Evolutionary conservation across 23 tunicate species (phyloP), one percentile per base, ranked within the genome.

Genomic region (Trididemnum miniatum): DNA sequence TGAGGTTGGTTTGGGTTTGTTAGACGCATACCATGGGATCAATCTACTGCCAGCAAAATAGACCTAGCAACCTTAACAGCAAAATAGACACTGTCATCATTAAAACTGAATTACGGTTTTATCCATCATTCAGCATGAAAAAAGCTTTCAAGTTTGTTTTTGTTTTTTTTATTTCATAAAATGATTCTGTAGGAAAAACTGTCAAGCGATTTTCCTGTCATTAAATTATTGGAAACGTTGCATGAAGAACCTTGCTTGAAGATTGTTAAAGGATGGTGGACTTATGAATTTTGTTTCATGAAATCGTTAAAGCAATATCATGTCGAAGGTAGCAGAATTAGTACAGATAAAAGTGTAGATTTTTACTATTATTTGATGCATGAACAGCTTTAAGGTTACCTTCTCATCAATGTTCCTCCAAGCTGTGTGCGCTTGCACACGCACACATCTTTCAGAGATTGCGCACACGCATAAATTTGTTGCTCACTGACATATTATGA

Each of bases 221-320:
- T 75, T 20, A 71, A 74, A 29, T 72, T 91, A 18, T 51, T 91
- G 34, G 82, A 86, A 30, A 84, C 94, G 24, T 33, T 89, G 34
- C 77, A 69, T 9, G 36, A 27, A 0, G 35, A 83, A 23, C 54
- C 78, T 0, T 91, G 96, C 35, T 65, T 91, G 4, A 91, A 81
- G 35, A 75, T 60, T 5, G 80, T 91, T 7, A 86, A 85, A 27
- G 96, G 96, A 3, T 91, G 96, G 96, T 91, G 96, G 96, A 91
- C 96, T 1, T 91, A 91, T 76, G 90, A 91, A 67, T 65, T 85
- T 51, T 91, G 96, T 52, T 81, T 37, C 76, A 83, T 82, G 35
- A 65, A 38, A 50, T 20, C 35, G 38, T 30, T 91, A 1, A 34
- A 72, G 31, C 96, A 91, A 80, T 91, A 91, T 65, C 96, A 85